Base-by-base conservation (phyloP, 2,888 invertebrate species). In the Pyrrhia umbra region DNA sequence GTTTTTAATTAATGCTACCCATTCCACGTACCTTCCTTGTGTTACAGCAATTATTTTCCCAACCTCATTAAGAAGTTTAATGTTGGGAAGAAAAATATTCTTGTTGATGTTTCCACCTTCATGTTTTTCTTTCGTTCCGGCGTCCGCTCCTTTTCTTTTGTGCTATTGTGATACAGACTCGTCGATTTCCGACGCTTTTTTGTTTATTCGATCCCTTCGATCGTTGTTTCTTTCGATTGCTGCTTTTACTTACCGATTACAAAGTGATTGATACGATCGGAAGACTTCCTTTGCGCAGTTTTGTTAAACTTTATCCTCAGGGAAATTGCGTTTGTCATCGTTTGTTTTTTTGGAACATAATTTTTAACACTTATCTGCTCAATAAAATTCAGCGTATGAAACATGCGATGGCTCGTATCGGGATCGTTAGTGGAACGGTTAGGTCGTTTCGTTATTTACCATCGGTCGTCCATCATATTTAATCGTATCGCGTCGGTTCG, bases 21-120 rank as follows among this genome's bases (percentile, higher is more conserved):
- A 86, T 87, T 88, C 86, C 85, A 74, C 85, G 85, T 90, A 89
- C 92, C 91, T 89, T 90, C 86, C 90, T 93, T 91, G 93, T 92
- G 91, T 93, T 92, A 90, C 93, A 92, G 90, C 91, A 93, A 92
- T 93, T 92, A 94, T 93, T 92, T 90, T 89, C 84, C 89, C 87
- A 86, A 89, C 89, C 91, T 93, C 93, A 91, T 94, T 93, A 93
- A 88, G 90, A 90, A 92, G 90, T 92, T 92, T 90, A 87, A 88
- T 89, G 87, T 81, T 77, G 84, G 82, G 80, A 89, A 89, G 90
- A 90, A 91, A 90, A 91, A 90, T 90, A 90, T 89, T 88, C 85
- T 81, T 77, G 80, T 85, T 77, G 85, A 86, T 87, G 83, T 85
- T 88, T 84, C 83, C 81, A 82, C 79, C 85, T 77, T 54, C 64